Evolutionary conservation across 2,113 vertebrate species (phyloP).

Genomic region (Ia io): DNA sequence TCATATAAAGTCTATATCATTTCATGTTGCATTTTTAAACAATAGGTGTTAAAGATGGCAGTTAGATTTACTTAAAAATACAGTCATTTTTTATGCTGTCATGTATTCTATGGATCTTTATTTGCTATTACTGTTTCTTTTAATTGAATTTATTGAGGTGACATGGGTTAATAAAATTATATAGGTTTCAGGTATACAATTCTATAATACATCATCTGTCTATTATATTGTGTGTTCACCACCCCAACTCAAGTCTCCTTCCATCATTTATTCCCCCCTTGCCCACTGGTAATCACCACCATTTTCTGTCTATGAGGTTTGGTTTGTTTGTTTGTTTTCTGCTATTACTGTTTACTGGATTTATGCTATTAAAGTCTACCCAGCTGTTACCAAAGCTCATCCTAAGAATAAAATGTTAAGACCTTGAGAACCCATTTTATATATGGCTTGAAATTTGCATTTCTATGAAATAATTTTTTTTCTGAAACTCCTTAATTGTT

Average conservation of each 20-base stretch:
- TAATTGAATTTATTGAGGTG: not conserved
- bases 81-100: conserved; percentile 16
- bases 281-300: no score
- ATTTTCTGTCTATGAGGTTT: not conserved
- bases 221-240: not conserved
- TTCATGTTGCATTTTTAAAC: conserved; percentile 47
- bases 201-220: not conserved
- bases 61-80: conserved; percentile 63
- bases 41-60: conserved; percentile 30
- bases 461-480: not conserved
- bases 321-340: not conserved
- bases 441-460: not conserved
- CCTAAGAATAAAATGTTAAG: conserved; percentile 19
- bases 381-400: conserved; percentile 29
- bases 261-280: not conserved
- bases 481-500: not conserved
- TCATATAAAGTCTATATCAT: conserved; percentile 14
- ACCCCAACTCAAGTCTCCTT: not conserved
- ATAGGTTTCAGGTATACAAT: not conserved
- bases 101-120: conserved; percentile 9
- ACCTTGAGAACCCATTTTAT: not conserved
- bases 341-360: conserved; percentile 20
- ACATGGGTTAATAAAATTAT: not conserved
- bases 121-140: conserved; percentile 38
- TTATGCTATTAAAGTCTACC: conserved; percentile 18